Base-by-base conservation (phyloP, 2,888 invertebrate species). In the Meandrusa payeni region DNA sequence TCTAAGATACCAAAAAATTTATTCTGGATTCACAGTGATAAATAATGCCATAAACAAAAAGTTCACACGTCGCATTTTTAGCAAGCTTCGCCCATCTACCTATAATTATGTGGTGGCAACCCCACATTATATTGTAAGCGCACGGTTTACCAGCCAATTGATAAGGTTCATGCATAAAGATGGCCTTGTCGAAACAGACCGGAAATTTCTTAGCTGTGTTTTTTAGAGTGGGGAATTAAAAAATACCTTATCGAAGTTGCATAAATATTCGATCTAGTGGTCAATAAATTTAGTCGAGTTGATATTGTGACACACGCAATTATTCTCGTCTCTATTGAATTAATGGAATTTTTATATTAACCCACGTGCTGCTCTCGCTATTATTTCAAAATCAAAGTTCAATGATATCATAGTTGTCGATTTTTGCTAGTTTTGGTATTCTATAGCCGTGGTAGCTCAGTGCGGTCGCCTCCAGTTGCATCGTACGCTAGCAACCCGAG, bases 121-220 rank as follows among this genome's bases (percentile, higher is more conserved):
- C 64, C 55, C 54, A 51, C 61, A 76, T 77, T 74, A 75, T 64
- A 71, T 61, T 69, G 72, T 70, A 69, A 67, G 69, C 61, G 52
- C 45, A 51, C 55, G 51, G 55, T 48, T 52, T 56, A 61, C 64
- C 61, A 69, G 71, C 74, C 68, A 75, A 76, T 76, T 72, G 77
- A 78, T 79, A 79, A 77, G 69, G 32, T 60, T 76, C 70, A 79
- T 77, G 71, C 74, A 78, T 79, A 78, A 73, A 76, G 65, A 77
- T 75, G 59, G 50, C 9, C 41, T 12, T 42, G 34, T 29, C 40
- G 28, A 50, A 48, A 53, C 56, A 53, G 50, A 52, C 50, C 55
- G 61, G 61, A 59, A 56, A 62, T 63, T 73, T 68, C 10, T 33
- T 34, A 7, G 20, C 5, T 23, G 9, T 70, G 71, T 72, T 72